These are phyloP conservation scores for Cynopterus brachyotis DNA, from an alignment of 2,113 vertebrate species.

Conservation along the genomic window DNA sequence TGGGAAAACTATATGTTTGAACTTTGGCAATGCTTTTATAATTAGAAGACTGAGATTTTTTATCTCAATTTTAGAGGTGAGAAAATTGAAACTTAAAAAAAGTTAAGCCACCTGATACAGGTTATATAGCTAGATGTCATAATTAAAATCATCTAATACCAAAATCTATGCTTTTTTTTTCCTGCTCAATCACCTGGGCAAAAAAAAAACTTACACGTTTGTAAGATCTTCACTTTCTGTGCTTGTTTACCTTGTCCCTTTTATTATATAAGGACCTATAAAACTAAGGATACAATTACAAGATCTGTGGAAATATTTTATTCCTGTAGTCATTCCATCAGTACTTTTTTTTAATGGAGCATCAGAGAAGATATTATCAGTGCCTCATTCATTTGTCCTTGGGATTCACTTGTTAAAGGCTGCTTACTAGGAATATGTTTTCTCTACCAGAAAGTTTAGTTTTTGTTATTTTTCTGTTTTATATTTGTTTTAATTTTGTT, in stretches of 20 bases:
- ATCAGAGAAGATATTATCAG: background rate
- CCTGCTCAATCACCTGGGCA: background rate
- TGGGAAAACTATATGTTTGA: background rate
- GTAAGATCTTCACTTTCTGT: background rate
- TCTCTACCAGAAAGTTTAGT: background rate
- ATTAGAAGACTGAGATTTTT: background rate
- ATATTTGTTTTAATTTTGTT: background rate
- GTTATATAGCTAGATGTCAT: background rate
- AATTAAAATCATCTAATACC: background rate
- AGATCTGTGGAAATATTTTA: background rate
- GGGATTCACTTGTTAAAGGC: background rate
- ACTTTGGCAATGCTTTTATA: background rate
- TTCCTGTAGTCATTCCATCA: background rate
- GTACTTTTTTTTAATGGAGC: background rate
- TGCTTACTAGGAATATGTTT: background rate
- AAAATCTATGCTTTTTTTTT: background rate
- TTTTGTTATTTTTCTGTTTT: background rate
- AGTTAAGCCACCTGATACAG: background rate
- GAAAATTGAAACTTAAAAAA: background rate
- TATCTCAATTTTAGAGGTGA: background rate
- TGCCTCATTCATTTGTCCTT: background rate
- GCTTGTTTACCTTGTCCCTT: background rate
- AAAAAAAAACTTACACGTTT: background rate
- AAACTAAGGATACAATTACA: background rate
- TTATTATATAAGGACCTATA: background rate